Percentiles rank a stretch among this genome's conserved stretches.
Conservation (phyloP, 1,140 invertebrate genomes). For the Zaprionus camerounensis region DNA sequence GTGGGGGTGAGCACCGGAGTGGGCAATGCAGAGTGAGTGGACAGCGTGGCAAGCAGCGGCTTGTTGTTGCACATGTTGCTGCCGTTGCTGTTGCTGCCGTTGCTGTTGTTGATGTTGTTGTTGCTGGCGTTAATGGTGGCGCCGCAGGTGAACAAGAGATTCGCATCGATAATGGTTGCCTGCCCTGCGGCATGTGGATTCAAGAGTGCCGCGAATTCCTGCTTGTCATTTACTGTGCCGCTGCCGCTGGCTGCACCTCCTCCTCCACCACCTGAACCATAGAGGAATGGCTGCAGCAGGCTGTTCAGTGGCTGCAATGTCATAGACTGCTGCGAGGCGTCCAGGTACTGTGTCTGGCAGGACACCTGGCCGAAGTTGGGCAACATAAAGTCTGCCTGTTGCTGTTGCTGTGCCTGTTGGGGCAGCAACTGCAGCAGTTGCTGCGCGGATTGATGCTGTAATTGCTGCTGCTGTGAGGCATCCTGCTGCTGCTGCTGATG, state of each 20-base stretch:
- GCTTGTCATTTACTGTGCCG: constrained; percentile 35
- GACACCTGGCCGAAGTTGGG: constrained; percentile 47
- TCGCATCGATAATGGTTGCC: constrained; percentile 41
- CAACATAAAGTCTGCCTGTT: constrained; percentile 63
- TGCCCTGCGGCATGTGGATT: constrained; percentile 13
- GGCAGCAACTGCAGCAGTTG: constrained; percentile 30
- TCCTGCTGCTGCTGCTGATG: constrained; percentile 43
- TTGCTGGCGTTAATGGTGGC: not conserved
- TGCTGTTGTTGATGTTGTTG: constrained; percentile 17
- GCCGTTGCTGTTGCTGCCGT: constrained; percentile 18
- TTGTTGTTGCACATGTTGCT: constrained; percentile 33
- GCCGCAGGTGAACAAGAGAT: constrained; percentile 57
- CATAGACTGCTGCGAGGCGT: constrained; percentile 49
- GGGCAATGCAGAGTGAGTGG: constrained; percentile 21
- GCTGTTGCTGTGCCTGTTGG: constrained; percentile 29
- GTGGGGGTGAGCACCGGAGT: constrained; percentile 54
- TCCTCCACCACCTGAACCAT: constrained; percentile 17
- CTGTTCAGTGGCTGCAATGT: constrained; percentile 64
- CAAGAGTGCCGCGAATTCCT: constrained; percentile 19
- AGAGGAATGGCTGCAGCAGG: constrained; percentile 66
- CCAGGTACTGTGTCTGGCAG: constrained; percentile 59
- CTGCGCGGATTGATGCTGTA: constrained; percentile 39
- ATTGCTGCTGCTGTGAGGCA: constrained; percentile 40
- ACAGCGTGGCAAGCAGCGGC: constrained; percentile 16
- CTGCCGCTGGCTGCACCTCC: constrained; percentile 1